Conservation (phyloP, 2,888 invertebrate genomes). For the Lepidonotus clava region DNA sequence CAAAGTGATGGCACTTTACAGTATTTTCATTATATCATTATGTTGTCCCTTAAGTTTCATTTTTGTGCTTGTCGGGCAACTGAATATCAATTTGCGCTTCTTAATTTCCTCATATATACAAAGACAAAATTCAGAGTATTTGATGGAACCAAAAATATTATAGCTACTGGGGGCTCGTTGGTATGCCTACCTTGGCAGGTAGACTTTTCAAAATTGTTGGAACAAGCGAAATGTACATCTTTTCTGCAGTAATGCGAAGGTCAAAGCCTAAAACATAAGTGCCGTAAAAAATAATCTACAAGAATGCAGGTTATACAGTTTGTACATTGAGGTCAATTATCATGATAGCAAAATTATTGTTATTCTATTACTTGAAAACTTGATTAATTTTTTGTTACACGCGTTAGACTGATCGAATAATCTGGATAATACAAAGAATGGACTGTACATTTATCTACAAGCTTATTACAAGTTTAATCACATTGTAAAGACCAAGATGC, state of each 20-base stretch:
- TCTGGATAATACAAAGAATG: not conserved
- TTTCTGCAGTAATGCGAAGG: conserved; percentile 63
- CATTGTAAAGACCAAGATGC: conserved; percentile 2
- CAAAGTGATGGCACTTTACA: not conserved
- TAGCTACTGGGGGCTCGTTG: no score
- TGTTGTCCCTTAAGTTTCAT: no score
- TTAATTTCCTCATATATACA: no score
- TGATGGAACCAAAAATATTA: no score
- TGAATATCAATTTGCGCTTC: no score
- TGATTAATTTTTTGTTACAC: not conserved
- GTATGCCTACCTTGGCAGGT: not conserved
- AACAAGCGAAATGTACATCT: conserved; percentile 4
- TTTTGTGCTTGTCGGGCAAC: no score
- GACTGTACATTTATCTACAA: not conserved
- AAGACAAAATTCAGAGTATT: no score
- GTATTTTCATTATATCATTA: no score
- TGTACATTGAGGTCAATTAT: no score
- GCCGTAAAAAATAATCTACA: conserved; percentile 7
- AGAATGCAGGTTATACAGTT: no score
- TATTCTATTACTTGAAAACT: no score
- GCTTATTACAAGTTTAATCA: not conserved
- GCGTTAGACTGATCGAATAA: not conserved
- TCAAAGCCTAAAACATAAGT: conserved; percentile 67
- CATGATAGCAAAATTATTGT: no score
- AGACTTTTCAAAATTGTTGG: conserved; percentile 1